phyloP scores from a whole-genome alignment of 2,797 vertebrate genomes.

The Acomys russatus region DNA sequence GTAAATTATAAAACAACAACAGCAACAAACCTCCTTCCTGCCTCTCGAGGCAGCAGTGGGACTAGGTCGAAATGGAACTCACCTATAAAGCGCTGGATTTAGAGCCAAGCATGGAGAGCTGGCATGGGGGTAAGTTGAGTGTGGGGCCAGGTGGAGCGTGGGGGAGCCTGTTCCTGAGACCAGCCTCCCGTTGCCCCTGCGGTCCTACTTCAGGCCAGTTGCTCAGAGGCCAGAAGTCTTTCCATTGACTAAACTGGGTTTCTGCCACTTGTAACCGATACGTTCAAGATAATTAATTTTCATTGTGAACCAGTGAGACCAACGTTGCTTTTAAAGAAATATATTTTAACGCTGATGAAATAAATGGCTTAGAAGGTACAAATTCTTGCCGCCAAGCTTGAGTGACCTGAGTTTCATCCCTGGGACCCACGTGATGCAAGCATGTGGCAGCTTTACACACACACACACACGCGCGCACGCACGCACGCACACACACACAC shows the following conservation, averaged over 20 bases:
- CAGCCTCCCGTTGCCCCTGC: background rate
- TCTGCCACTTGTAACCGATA: constrained; percentile 32
- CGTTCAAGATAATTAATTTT: background rate
- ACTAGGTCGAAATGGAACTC: background rate
- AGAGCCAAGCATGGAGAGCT: background rate
- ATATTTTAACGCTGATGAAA: background rate
- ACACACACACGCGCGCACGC: background rate
- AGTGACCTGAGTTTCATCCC: background rate
- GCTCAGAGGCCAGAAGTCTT: background rate
- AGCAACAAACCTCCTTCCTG: background rate
- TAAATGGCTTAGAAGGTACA: background rate
- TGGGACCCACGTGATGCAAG: background rate
- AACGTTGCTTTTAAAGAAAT: background rate
- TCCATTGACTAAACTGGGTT: background rate
- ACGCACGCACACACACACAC: background rate
- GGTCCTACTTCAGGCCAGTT: background rate
- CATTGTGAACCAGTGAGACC: background rate
- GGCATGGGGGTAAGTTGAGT: background rate
- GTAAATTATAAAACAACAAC: no score
- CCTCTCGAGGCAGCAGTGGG: background rate
- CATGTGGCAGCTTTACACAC: background rate
- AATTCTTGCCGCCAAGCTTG: background rate
- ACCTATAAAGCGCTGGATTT: no score
- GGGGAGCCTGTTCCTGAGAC: background rate
- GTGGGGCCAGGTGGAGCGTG: background rate